phyloP scores from a whole-genome alignment of 2,113 vertebrate species.

The Smithornis capensis region DNA sequence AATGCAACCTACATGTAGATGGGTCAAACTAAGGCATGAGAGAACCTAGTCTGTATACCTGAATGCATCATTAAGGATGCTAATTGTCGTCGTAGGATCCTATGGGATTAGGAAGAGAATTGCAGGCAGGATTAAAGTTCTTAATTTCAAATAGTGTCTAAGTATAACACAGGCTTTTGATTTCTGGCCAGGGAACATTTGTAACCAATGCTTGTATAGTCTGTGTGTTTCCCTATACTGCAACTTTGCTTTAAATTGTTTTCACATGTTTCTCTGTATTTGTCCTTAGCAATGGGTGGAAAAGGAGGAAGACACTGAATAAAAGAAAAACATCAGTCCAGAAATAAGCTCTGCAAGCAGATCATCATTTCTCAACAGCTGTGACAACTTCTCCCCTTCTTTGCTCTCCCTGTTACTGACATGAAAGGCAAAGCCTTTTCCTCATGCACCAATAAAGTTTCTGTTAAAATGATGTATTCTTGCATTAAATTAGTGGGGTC shows the following conservation, averaged over 20 bases:
- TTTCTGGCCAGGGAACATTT: neutral
- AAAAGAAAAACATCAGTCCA: neutral
- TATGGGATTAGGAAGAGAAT: neutral
- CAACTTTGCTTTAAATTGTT: neutral
- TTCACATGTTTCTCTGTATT: neutral
- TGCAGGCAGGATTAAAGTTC: neutral
- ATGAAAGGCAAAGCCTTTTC: neutral
- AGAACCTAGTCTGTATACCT: neutral
- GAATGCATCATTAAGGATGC: neutral
- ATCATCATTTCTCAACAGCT: neutral
- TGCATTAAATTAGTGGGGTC: neutral
- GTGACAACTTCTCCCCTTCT: neutral
- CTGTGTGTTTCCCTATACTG: neutral
- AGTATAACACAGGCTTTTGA: neutral
- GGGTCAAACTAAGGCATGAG: neutral
- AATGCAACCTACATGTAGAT: neutral
- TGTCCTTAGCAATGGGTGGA: constrained; percentile 43
- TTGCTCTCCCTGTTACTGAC: neutral
- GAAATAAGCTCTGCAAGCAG: neutral
- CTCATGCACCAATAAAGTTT: neutral
- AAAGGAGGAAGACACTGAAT: constrained; percentile 15
- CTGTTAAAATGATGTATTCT: neutral
- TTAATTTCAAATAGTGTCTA: neutral
- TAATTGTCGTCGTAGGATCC: neutral
- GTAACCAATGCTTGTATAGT: neutral